Evolutionary conservation across 1,140 invertebrate genomes (phyloP), one percentile per base, ranked within the genome.

Genomic region (Araneus ventricosus): DNA sequence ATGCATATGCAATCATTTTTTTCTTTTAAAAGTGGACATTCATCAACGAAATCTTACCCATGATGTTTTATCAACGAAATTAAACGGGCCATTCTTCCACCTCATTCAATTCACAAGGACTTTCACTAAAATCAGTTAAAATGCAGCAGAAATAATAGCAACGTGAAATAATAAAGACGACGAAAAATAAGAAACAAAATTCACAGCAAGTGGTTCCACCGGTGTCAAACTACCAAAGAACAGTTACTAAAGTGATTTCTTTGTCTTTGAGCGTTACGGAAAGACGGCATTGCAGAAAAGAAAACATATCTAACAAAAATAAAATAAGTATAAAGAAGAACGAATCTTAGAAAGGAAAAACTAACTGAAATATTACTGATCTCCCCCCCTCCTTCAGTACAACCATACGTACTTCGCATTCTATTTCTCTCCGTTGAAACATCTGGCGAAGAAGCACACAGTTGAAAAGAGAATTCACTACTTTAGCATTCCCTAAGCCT

Each of bases 381-480:
- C 17, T 90, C 59, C 52, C 57, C 82, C 79, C 59, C 2, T 5
- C 75, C 7, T 75, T 4, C 34, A 37, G 67, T 75, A 75, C 34
- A 34, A 22, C 10, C 17, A 14, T 75, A 75, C 27, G 22, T 3
- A 39, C 34, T 37, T 22, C n/a, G 34, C 80, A 84, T 91, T 91
- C 37, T 91, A 84, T 91, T 91, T 67, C 89, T 61, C 30, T 30
- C 75, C 37, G 24, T 17, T 80, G 34, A 79, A 88, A 87, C 91
- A 93, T 87, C 91, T 88, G 91, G 85, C 34, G 41, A 61, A 61
- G 70, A 27, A 79, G 85, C 67, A 61, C 24, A 37, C 41, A 57
- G 59, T 87, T 79, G 70, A 93, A 93, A 85, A 91, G 80, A 85
- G 90, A 59, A 91, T 91, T 91, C 90, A 91, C 75, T 87, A 57